Evolutionary conservation across 2,888 invertebrate genomes (phyloP), one percentile per base, ranked within the genome.

Genomic region (Pycnomerus fuliginosus): DNA sequence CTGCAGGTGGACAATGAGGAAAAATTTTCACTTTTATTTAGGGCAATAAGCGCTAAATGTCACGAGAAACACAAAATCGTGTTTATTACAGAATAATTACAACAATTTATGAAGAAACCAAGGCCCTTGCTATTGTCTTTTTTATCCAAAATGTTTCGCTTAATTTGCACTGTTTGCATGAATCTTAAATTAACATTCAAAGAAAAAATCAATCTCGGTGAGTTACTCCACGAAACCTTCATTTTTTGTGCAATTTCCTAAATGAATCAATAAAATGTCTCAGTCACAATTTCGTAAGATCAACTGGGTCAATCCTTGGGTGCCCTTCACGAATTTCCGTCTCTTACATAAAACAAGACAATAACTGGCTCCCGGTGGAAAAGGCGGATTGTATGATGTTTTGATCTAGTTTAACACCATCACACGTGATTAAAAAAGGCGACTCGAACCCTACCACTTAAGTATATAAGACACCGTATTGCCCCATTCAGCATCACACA

Each of bases 361-460:
- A 12, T n/a, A n/a, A 8, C 8, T 28, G 12, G 28, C 8, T 28
- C n/a, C 28, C 12, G 20, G 32, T 32, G 32, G 32, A 15, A 23
- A 30, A 24, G 28, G 28, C 3, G 30, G 31, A 35, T 14, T 37
- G 45, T 37, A 40, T 41, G 36, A 37, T 35, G 30, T 46, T 25
- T 50, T 58, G 56, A 56, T 55, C 58, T 58, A 58, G 56, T 53
- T 58, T 45, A 52, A 38, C 48, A 38, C 51, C 52, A 50, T 56
- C 50, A 55, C 53, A 55, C 56, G 55, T 53, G 52, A 53, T 53
- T 53, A 52, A 54, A 52, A 55, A 57, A 52, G 46, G 42, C 47
- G 47, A 50, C 45, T 16, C 24, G 35, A 44, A 55, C 58, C 59
- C 56, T 61, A 52, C 61, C 58, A 56, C 56, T 32, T 34, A 47